Evolutionary conservation across 2,113 vertebrate species (phyloP).

Genomic region (Aythya baeri): DNA sequence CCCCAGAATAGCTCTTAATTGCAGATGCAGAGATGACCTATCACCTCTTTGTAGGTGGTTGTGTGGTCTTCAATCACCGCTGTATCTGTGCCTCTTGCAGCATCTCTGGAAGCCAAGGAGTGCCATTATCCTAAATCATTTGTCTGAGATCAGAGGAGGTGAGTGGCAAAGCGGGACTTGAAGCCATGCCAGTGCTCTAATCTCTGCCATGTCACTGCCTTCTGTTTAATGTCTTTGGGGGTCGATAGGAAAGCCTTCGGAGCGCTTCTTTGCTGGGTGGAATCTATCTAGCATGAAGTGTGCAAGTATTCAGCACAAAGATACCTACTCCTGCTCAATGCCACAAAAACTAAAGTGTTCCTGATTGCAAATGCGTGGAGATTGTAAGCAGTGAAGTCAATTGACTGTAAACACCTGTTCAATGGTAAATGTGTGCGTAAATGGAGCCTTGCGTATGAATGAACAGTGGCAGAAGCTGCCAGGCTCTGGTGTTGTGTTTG

Average conservation of each 20-base stretch:
- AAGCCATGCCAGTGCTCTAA: not conserved
- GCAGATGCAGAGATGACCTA: not conserved
- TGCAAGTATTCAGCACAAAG: not conserved
- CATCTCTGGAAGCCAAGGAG: not conserved
- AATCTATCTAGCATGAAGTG: not conserved
- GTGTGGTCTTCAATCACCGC: not conserved
- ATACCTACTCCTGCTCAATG: not conserved
- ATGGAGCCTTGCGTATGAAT: not conserved
- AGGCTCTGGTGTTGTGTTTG: not conserved
- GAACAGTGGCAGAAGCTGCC: not conserved
- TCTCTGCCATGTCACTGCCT: not conserved
- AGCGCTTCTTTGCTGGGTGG: not conserved
- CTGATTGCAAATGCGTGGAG: not conserved
- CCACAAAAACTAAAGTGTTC: not conserved
- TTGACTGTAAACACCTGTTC: not conserved
- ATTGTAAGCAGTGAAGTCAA: not conserved
- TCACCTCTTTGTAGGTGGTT: not conserved
- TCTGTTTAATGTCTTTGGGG: not conserved
- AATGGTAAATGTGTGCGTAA: not conserved
- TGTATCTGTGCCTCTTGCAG: not conserved
- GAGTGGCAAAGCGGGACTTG: not conserved
- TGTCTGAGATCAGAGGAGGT: not conserved
- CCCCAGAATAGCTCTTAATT: not conserved
- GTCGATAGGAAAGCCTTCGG: not conserved
- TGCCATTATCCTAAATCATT: not conserved